phyloP scores from a whole-genome alignment of 2,888 invertebrate species.

The Erebia palarica region DNA sequence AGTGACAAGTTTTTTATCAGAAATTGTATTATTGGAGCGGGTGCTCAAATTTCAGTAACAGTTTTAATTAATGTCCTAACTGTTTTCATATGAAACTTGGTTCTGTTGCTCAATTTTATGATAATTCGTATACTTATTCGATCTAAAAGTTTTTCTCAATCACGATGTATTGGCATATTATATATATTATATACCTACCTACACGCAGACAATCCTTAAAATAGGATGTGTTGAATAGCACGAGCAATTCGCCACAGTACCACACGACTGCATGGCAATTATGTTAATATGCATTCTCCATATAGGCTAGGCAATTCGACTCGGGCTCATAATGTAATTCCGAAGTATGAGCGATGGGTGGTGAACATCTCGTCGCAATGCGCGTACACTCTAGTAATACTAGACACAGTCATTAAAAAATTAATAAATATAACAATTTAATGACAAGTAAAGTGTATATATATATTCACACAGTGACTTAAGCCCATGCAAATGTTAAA shows the following conservation, averaged over 20 bases:
- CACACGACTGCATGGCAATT: constrained; percentile 28
- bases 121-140: neutral
- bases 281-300: constrained; percentile 33
- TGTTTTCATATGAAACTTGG: neutral
- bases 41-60: neutral
- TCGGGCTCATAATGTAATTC: constrained; percentile 13
- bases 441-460: neutral
- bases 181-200: neutral
- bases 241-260: constrained; percentile 23
- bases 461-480: neutral
- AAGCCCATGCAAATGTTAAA: neutral
- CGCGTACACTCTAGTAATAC: constrained; percentile 24
- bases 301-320: constrained; percentile 25
- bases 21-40: too few relatives aligned
- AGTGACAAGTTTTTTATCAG: too few relatives aligned
- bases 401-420: neutral
- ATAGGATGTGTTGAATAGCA: constrained; percentile 8
- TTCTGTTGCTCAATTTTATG: neutral
- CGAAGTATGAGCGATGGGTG: constrained; percentile 21
- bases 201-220: neutral
- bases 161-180: neutral
- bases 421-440: neutral
- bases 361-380: constrained; percentile 26
- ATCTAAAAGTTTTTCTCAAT: neutral
- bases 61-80: neutral